Evolutionary conservation across 2,888 invertebrate species (phyloP), one percentile per base, ranked within the genome.

Genomic region (Omphaloscelis lunosa): DNA sequence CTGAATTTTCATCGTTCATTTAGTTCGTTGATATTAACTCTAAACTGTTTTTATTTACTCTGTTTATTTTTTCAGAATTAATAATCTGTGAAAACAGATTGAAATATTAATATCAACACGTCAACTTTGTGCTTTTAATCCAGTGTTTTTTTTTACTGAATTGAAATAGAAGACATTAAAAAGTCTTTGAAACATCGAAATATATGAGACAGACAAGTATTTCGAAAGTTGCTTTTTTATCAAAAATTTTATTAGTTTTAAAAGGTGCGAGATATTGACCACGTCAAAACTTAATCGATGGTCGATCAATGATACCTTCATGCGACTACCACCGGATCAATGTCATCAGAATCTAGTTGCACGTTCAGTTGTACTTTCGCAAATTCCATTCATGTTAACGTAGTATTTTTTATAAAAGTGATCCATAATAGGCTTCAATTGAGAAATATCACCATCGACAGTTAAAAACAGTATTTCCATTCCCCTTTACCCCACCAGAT

Each of bases 1-100:
- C 70, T 87, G 88, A 89, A 80, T 86, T 89, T 90, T 87, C 89
- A 90, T 88, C 82, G 86, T 80, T 66, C 17, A 29, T 73, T 59
- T 29, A n/a, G 39, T 71, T 74, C 12, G 71, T 82, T 85, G 82
- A 87, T 85, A 87, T 76, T 77, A 80, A 86, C 83, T 82, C 79
- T 77, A 67, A 76, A 77, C 65, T 68, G 71, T 71, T 75, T 27
- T 56, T 63, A n/a, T 63, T 66, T 62, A 71, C 63, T 75, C 72
- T 56, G 69, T 29, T n/a, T 58, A 45, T 17, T 41, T 8, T 9
- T 58, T 66, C 48, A 80, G 70, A 77, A 65, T 71, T 62, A 34
- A 72, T 63, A 72, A 69, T 80, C 78, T 84, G 66, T 74, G 61
- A 34, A 15, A 77, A 84, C 74, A 79, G 69, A 75, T 76, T 74